Base-by-base conservation (phyloP, 2,888 invertebrate species). In the Drepana falcataria region DNA sequence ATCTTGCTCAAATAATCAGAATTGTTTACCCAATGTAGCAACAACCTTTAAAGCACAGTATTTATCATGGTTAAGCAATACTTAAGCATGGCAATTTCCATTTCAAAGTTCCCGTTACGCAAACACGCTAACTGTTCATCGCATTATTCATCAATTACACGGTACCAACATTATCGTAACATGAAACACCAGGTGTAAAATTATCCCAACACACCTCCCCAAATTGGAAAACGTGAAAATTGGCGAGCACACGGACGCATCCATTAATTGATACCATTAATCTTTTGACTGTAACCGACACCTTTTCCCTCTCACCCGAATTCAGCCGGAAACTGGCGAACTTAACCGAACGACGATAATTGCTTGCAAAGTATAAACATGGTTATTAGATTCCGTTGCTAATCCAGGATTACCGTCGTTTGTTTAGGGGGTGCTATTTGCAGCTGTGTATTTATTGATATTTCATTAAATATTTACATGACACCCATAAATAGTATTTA, bases 251-350 rank as follows among this genome's bases (percentile, higher is more conserved):
- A 70, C 69, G 73, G 69, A 63, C 69, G 69, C 64, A 66, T 60
- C 65, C 66, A 73, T 75, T 87, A 85, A 86, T 85, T 82, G 81
- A 70, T 60, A 61, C 71, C 81, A 85, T 87, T 84, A 81, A 85
- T 88, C 84, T 85, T 77, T 72, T 74, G 73, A 75, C 78, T 74
- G 76, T 67, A 74, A 72, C 75, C 69, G 71, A 77, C 71, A 71
- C 72, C 69, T 66, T 59, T 58, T 55, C 59, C 53, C 57, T 53
- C 58, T 48, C 35, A 35, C 51, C 51, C 51, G 51, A 51, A 40
- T 21, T 33, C 33, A 6, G 51, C 58, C 65, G 67, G 54, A 64
- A 63, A 55, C 47, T 48, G 35, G 56, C 68, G 68, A 68, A 53
- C 35, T 44, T 44, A 5, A 33, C 59, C 59, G 60, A 64, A 57